Conservation (phyloP, 2,888 invertebrate species). For the Auanema freiburgensis region DNA sequence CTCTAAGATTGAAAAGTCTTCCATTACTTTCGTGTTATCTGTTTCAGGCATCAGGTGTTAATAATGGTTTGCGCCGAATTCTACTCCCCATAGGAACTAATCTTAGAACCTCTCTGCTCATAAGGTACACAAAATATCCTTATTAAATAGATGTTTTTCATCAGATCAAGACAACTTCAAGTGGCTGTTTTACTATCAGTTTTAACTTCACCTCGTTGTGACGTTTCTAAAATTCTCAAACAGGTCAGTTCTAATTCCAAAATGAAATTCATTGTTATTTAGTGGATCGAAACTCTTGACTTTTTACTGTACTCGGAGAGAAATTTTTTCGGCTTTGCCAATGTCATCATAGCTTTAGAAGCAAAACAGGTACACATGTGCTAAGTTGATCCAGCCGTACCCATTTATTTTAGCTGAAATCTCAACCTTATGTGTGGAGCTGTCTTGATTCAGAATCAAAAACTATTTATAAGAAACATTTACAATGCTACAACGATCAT, state of each 20-base stretch:
- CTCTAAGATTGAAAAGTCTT: too few species aligned
- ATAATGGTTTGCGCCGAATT: constrained; percentile 17
- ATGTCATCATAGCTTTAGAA: constrained; percentile 20
- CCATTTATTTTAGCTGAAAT: constrained; percentile 13
- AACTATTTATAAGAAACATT: background rate
- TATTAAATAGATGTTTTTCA: background rate
- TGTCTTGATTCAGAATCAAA: constrained; percentile 10
- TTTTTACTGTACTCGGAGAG: constrained; percentile 10
- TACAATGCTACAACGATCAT: background rate
- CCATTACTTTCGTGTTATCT: too few species aligned
- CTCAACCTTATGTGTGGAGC: constrained; percentile 10
- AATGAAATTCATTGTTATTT: background rate
- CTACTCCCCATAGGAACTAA: constrained; percentile 16
- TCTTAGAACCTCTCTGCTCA: background rate
- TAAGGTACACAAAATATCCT: background rate
- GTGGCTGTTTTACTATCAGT: constrained; percentile 14
- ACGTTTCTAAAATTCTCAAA: constrained; percentile 8
- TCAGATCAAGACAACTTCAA: constrained; percentile 18
- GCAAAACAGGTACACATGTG: constrained; percentile 13
- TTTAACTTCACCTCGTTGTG: constrained; percentile 3
- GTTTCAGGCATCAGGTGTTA: constrained; percentile 4
- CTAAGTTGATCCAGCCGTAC: background rate
- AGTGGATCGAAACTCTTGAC: constrained; percentile 18
- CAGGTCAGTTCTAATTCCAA: background rate
- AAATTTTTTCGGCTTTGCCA: constrained; percentile 22